Evolutionary conservation across 1,140 invertebrate species (phyloP).

Genomic region (Bombus terrestris): DNA sequence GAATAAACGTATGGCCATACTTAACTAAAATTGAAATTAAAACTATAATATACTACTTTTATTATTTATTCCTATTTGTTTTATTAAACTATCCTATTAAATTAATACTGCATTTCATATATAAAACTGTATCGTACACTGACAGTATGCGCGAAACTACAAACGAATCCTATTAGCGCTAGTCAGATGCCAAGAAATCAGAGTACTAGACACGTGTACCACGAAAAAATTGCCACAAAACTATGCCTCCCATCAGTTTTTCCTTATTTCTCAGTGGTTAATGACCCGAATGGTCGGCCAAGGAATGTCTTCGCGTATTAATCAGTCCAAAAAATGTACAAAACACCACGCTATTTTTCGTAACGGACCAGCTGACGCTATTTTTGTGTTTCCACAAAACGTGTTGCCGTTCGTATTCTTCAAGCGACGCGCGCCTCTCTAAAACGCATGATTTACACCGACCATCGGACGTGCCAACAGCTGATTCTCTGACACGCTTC

Average conservation of each 20-base stretch:
- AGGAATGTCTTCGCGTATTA: conserved; percentile 51
- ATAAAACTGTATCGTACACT: too few species aligned
- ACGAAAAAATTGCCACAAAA: conserved; percentile 11
- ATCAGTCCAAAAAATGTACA: conserved; percentile 61
- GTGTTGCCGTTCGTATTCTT: not conserved
- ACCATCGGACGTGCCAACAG: conserved; percentile 18
- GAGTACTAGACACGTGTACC: not conserved
- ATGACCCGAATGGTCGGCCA: conserved; percentile 36
- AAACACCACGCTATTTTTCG: conserved; percentile 50
- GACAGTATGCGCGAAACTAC: too few species aligned
- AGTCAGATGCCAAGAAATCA: not conserved
- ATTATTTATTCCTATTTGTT: too few species aligned
- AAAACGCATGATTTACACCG: conserved; percentile 19
- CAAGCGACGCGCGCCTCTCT: not conserved
- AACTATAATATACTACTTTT: too few species aligned
- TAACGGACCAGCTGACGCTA: conserved; percentile 27
- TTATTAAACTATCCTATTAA: too few species aligned
- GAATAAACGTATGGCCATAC: too few species aligned
- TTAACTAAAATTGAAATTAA: too few species aligned
- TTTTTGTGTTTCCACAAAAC: conserved; percentile 50
- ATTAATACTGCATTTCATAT: too few species aligned
- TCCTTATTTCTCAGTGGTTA: conserved; percentile 52
- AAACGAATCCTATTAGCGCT: not conserved
- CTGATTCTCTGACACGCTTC: conserved; percentile 32
- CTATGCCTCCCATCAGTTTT: conserved; percentile 13